Evolutionary conservation across 2,888 invertebrate species (phyloP), one percentile per base, ranked within the genome.

Genomic region (Lithophane ornitopus): DNA sequence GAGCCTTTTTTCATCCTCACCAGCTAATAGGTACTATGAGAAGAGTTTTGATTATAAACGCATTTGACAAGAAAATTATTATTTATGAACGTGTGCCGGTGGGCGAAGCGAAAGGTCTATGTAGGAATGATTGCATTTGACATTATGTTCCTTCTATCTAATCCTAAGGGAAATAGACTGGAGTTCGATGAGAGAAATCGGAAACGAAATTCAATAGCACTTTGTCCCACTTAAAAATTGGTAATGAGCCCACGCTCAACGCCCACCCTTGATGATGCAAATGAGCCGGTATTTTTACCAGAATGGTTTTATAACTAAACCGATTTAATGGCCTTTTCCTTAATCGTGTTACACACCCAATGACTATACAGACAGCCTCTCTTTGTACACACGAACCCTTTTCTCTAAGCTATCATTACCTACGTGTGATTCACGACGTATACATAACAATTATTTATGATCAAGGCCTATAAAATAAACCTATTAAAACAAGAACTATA

Each of bases 401-500:
- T 54, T 28, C n/a, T 7, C 39, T 39, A 14, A 62, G 4, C 12
- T 16, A n/a, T 8, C 28, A 66, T 65, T 28, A 49, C 28, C 12
- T 22, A 22, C 9, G n/a, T 26, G 3, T 59, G 39, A 66, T 28
- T 39, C 16, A 8, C 14, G 12, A 49, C n/a, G 9, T 39, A 41
- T 54, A 39, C 12, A 19, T 34, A 34, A 41, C n/a, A 39, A 11
- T 62, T 9, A 28, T 56, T 22, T 28, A 26, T 34, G 26, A 80
- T 3, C 7, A 77, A 44, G 16, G 3, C 16, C 56, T 49, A 6
- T 49, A 22, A 16, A 7, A 52, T n/a, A 52, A 52, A 52, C 52
- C 54, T 58, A 80, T 56, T 56, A 56, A 49, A 77, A 56, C 41
- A 49, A 34, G 46, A 49, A 34, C 49, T 63, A 65, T 73, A 56